Conservation (phyloP, 1,140 invertebrate species). For the Aleiodes sp. region DNA sequence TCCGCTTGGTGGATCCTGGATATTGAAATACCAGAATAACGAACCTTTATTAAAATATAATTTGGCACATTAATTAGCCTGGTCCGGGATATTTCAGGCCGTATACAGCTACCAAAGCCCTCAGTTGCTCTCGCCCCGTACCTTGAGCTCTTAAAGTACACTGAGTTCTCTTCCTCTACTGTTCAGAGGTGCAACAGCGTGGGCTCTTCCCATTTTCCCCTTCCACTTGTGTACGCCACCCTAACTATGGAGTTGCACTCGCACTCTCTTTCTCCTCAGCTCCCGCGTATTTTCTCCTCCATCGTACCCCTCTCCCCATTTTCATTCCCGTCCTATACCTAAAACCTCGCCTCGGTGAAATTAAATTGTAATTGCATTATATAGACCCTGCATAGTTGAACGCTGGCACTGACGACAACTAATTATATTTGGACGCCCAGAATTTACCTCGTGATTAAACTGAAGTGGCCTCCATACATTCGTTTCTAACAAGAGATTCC, state of each 20-base stretch:
- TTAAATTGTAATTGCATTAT: constrained; percentile 53
- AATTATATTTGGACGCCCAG: constrained; percentile 53
- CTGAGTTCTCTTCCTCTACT: neutral
- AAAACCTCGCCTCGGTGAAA: constrained; percentile 38
- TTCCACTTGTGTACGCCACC: neutral
- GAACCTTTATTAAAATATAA: constrained; percentile 46
- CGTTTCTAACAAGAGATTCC: neutral
- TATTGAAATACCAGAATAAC: constrained; percentile 42
- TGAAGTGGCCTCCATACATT: neutral
- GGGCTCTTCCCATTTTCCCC: neutral
- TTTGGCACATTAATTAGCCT: constrained; percentile 43
- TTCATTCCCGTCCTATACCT: neutral
- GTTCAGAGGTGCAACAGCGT: constrained; percentile 6
- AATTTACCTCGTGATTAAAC: constrained; percentile 41
- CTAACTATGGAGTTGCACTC: neutral
- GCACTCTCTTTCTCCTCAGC: neutral
- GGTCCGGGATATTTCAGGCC: neutral
- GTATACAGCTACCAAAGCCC: neutral
- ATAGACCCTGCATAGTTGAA: constrained; percentile 47
- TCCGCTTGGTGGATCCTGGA: constrained; percentile 5
- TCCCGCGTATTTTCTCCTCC: neutral
- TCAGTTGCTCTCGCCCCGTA: neutral
- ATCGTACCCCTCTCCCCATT: neutral
- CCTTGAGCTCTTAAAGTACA: neutral
- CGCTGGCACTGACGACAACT: constrained; percentile 48